phyloP scores from a whole-genome alignment of 1,140 invertebrate species.

The Helicorthomorpha holstii region DNA sequence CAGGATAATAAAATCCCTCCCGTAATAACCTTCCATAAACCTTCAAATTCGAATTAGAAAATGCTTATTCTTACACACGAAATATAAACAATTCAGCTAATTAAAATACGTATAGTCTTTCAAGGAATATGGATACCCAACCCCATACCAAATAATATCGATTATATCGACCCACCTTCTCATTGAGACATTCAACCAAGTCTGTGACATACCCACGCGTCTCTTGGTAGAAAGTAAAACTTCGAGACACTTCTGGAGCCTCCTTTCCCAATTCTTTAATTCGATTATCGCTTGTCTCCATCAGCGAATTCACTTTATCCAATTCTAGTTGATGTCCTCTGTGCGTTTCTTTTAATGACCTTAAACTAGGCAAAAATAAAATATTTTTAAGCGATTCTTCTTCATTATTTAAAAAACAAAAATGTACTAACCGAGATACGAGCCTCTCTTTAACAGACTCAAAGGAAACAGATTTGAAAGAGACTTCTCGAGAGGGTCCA shows the following conservation, averaged over 20 bases:
- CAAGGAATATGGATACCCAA: too few relatives aligned
- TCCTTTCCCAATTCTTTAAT: slow-evolving; percentile 39
- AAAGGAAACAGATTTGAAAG: too few relatives aligned
- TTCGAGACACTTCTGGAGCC: slow-evolving; percentile 47
- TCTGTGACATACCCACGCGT: slow-evolving; percentile 87
- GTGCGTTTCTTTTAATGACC: slow-evolving; percentile 38
- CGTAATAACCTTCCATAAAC: too few relatives aligned
- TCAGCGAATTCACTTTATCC: slow-evolving; percentile 35
- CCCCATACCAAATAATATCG: not conserved
- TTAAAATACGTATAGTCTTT: too few relatives aligned
- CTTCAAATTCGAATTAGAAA: too few relatives aligned
- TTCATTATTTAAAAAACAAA: too few relatives aligned
- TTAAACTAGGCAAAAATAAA: too few relatives aligned
- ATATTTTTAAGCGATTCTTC: too few relatives aligned
- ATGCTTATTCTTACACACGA: not conserved
- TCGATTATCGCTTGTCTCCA: slow-evolving; percentile 40
- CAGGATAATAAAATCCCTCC: slow-evolving; percentile 1
- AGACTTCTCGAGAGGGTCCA: too few relatives aligned
- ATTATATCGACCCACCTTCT: slow-evolving; percentile 47
- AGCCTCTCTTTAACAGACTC: too few relatives aligned
- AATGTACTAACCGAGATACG: too few relatives aligned
- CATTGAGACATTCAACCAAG: slow-evolving; percentile 87
- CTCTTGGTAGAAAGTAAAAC: slow-evolving; percentile 87
- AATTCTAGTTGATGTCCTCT: slow-evolving; percentile 32
- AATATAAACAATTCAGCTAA: too few relatives aligned